Conservation (phyloP, 2,113 vertebrate species). For the Heterotilapia buettikoferi region DNA sequence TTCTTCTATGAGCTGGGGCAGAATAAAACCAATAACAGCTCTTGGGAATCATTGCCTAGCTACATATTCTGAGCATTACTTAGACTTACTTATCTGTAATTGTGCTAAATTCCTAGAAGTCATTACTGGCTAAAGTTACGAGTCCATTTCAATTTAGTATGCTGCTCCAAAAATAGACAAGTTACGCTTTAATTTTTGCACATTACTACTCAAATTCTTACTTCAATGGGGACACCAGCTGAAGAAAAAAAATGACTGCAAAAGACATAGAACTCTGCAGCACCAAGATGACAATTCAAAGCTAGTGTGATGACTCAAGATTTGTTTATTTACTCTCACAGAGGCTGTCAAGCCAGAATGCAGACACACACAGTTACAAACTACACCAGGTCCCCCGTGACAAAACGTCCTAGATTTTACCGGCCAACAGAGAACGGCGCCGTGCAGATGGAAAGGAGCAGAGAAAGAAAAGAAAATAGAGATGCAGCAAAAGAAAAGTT, state of each 20-base stretch:
- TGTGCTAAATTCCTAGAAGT: neutral
- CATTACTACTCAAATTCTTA: neutral
- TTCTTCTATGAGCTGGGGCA: neutral
- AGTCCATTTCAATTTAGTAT: neutral
- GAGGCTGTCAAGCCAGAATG: slow-evolving; percentile 26
- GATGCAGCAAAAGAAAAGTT: slow-evolving; percentile 8
- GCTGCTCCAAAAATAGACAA: neutral
- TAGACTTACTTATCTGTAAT: neutral
- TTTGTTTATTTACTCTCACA: slow-evolving; percentile 48
- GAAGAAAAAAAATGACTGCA: neutral
- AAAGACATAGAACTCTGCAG: neutral
- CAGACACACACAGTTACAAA: slow-evolving; percentile 24
- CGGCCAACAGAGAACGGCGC: neutral
- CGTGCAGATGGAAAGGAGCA: neutral
- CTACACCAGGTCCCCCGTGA: slow-evolving; percentile 19
- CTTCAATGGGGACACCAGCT: neutral
- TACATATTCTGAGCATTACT: neutral
- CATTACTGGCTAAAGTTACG: neutral
- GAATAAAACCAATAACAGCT: neutral
- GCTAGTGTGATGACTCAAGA: slow-evolving; percentile 21
- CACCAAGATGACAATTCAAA: slow-evolving; percentile 17
- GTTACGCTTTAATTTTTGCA: neutral
- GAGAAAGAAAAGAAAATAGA: neutral
- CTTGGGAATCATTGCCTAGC: neutral
- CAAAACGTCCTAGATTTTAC: slow-evolving; percentile 45